Evolutionary conservation across 2,888 invertebrate species (phyloP).

Genomic region (Drosophila picticornis): DNA sequence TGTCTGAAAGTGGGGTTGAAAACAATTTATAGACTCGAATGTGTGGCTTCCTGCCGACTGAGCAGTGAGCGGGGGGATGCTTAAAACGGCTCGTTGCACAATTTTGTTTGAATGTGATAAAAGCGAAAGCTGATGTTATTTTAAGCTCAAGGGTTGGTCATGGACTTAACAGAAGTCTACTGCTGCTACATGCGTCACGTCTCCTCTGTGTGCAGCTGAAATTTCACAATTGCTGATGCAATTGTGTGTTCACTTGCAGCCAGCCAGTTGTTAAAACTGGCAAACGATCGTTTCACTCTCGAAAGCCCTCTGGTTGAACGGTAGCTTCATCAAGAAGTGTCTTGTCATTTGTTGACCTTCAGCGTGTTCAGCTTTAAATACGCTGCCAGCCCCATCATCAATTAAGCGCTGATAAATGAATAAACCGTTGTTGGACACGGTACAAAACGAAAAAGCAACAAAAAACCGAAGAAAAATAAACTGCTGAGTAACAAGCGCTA

Average conservation of each 20-base stretch:
- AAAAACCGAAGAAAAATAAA: neutral
- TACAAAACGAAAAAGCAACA: conserved; percentile 26
- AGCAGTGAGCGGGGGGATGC: conserved; percentile 46
- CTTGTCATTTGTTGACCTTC: conserved; percentile 70
- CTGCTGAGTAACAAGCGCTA: conserved; percentile 28
- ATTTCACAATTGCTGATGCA: conserved; percentile 28
- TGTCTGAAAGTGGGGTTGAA: conserved; percentile 41
- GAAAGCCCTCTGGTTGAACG: conserved; percentile 28
- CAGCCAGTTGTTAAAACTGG: conserved; percentile 6
- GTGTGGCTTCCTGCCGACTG: conserved; percentile 51
- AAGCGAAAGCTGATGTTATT: conserved; percentile 55
- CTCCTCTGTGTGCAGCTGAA: conserved; percentile 7
- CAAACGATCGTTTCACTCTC: conserved; percentile 5
- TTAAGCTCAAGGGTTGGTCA: conserved; percentile 42
- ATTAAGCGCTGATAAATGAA: conserved; percentile 59
- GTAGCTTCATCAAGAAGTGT: conserved; percentile 33
- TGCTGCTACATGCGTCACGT: conserved; percentile 18
- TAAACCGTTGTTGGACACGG: conserved; percentile 46
- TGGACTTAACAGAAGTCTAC: conserved; percentile 3
- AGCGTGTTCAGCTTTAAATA: conserved; percentile 39
- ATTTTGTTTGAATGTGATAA: conserved; percentile 56
- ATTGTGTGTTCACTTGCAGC: conserved; percentile 7
- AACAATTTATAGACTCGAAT: conserved; percentile 37
- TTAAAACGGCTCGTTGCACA: conserved; percentile 48
- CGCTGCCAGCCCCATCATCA: conserved; percentile 48